Conservation (phyloP, 2,888 invertebrate genomes). For the Ectemnius lituratus region DNA sequence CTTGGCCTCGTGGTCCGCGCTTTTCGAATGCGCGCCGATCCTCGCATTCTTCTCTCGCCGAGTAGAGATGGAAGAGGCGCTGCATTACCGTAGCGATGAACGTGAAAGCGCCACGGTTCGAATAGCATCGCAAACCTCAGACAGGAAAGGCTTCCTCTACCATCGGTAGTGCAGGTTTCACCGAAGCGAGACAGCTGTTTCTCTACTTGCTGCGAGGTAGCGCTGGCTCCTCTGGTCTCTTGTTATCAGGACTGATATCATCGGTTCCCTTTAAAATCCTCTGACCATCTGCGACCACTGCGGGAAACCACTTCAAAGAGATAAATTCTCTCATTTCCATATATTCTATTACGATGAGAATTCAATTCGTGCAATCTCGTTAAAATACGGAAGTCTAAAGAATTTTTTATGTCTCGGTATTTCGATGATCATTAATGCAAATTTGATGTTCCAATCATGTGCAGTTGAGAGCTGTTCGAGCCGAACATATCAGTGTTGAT, state of each 20-base stretch:
- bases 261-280: background rate
- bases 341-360: no score
- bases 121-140: background rate
- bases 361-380: no score
- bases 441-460: no score
- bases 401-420: no score
- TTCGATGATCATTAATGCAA: no score
- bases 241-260: background rate
- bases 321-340: background rate
- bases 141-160: constrained; percentile 1
- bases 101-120: constrained; percentile 3
- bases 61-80: background rate
- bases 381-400: no score
- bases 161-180: constrained; percentile 7
- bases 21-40: constrained; percentile 40
- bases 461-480: no score
- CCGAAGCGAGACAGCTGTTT: background rate
- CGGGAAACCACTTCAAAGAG: background rate
- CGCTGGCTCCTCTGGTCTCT: background rate
- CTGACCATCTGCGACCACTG: no score
- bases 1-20: constrained; percentile 42
- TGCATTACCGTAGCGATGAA: constrained; percentile 12
- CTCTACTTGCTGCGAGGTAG: background rate
- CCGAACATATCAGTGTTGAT: no score
- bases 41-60: constrained; percentile 36